Evolutionary conservation across 2,888 invertebrate species (phyloP).

Genomic region (Linnaemya tessellans): DNA sequence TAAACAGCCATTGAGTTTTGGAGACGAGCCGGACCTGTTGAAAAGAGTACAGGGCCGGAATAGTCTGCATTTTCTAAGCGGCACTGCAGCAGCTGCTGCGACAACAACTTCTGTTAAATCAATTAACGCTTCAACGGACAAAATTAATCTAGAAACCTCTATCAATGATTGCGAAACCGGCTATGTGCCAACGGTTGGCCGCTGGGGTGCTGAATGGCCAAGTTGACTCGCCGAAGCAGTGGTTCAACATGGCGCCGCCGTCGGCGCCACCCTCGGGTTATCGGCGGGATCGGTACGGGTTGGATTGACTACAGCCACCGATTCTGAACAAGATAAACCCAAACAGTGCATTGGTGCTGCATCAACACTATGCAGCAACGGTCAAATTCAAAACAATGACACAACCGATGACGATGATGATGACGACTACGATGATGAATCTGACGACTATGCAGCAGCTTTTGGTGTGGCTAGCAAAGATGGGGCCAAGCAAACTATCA

Average conservation of each 20-base stretch:
- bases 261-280: slow-evolving; percentile 80
- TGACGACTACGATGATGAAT: slow-evolving; percentile 70
- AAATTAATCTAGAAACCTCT: slow-evolving; percentile 82
- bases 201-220: slow-evolving; percentile 98
- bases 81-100: slow-evolving; percentile 77
- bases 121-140: slow-evolving; percentile 80
- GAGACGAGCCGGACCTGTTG: slow-evolving; percentile 87
- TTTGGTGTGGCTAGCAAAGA: slow-evolving; percentile 59
- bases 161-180: slow-evolving; percentile 85
- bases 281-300: slow-evolving; percentile 81
- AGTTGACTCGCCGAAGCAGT: slow-evolving; percentile 94
- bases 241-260: slow-evolving; percentile 83
- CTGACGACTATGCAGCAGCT: slow-evolving; percentile 55
- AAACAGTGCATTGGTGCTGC: slow-evolving; percentile 74
- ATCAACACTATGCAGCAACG: slow-evolving; percentile 70
- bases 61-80: slow-evolving; percentile 83
- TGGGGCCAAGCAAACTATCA: slow-evolving; percentile 58
- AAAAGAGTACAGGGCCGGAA: slow-evolving; percentile 85
- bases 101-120: slow-evolving; percentile 76
- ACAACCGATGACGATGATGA: slow-evolving; percentile 77
- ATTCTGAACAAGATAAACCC: slow-evolving; percentile 77
- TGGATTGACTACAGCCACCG: slow-evolving; percentile 82
- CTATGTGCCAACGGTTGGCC: slow-evolving; percentile 91
- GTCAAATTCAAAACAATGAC: slow-evolving; percentile 76
- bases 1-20: slow-evolving; percentile 87